Evolutionary conservation across 2,888 invertebrate genomes (phyloP).

Genomic region (Magallana nippona): DNA sequence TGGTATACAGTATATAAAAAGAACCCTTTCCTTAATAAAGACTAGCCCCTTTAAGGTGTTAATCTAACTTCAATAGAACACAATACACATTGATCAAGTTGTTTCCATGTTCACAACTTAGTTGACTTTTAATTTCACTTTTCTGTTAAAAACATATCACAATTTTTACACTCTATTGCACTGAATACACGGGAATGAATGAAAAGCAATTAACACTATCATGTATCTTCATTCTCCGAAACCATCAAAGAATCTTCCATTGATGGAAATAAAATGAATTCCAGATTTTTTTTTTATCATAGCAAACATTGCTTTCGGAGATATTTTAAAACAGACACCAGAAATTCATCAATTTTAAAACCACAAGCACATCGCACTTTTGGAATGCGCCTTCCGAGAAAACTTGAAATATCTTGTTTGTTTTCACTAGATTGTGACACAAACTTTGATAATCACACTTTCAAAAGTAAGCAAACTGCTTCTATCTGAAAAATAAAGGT

Average conservation of each 20-base stretch:
- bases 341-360: background rate
- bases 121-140: background rate
- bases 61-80: background rate
- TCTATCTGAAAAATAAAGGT: slow-evolving; percentile 20
- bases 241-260: background rate
- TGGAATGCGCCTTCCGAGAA: background rate
- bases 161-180: slow-evolving; percentile 13
- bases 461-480: background rate
- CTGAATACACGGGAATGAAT: background rate
- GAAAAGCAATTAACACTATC: background rate
- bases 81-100: slow-evolving; percentile 5
- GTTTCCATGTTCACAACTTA: background rate
- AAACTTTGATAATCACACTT: background rate
- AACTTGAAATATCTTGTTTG: background rate
- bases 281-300: background rate
- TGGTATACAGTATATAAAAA: too few species aligned
- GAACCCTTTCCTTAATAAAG: background rate
- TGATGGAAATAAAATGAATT: slow-evolving; percentile 8
- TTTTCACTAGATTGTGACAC: background rate
- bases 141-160: too few species aligned
- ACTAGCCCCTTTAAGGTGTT: background rate
- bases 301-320: background rate
- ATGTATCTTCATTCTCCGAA: background rate
- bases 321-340: background rate
- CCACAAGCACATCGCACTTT: slow-evolving; percentile 12